Percentiles rank a stretch among this genome's conserved stretches.
phyloP scores from a whole-genome alignment of 2,797 vertebrate genomes.

The Molossus alvarezi region DNA sequence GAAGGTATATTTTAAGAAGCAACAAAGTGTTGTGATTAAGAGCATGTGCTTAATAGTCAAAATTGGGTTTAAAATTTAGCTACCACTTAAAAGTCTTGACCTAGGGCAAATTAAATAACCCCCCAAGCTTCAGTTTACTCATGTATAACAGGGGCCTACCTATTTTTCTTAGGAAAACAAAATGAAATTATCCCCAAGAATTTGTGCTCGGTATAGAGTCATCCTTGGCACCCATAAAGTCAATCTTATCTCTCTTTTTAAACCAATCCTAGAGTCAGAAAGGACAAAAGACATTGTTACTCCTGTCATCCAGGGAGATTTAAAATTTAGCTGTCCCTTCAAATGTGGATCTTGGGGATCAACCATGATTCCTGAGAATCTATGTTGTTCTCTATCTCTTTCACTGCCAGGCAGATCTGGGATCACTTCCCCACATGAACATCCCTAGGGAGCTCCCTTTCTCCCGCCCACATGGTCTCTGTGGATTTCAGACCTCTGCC shows the following conservation, averaged over 20 bases:
- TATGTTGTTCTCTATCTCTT: not conserved
- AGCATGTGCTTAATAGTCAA: not conserved
- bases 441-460: not conserved
- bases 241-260: slow-evolving; percentile 7
- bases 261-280: not conserved
- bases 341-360: not conserved
- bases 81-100: not conserved
- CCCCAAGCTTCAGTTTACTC: not conserved
- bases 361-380: not conserved
- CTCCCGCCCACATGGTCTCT: not conserved
- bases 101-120: slow-evolving; percentile 1
- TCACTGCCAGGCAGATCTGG: not conserved
- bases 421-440: not conserved
- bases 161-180: not conserved
- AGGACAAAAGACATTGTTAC: not conserved
- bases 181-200: not conserved
- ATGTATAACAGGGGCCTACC: not conserved
- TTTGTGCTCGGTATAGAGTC: not conserved
- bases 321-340: not conserved
- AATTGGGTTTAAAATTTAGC: slow-evolving; percentile 20
- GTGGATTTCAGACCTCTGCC: not conserved
- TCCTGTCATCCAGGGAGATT: not conserved
- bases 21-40: not conserved
- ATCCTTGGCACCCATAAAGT: not conserved
- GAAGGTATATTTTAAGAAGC: not conserved